Percentiles rank a stretch among this genome's conserved stretches.
Evolutionary conservation across 1,140 invertebrate species (phyloP).

Genomic region (Batillaria attramentaria): DNA sequence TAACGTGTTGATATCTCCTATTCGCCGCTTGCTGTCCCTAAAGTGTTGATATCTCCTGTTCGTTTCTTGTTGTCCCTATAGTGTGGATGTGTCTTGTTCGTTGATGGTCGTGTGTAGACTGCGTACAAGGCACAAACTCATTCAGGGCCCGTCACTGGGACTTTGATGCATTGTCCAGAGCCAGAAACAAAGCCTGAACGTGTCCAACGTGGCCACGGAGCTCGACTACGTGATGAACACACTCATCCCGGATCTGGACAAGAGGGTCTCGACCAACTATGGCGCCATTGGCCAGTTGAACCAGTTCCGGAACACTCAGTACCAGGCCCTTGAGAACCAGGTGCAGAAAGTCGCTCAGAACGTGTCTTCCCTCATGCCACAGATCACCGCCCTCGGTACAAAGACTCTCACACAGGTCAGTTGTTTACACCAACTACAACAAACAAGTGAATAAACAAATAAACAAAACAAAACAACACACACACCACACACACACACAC

Average conservation of each 20-base stretch:
- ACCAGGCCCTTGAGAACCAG: background rate
- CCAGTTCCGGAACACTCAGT: background rate
- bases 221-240: background rate
- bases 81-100: no score
- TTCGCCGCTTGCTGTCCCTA: no score
- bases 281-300: background rate
- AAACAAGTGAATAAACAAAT: no score
- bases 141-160: no score
- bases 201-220: conserved; percentile 4
- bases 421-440: no score
- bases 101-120: no score
- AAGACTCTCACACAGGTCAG: conserved; percentile 2
- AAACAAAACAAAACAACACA: no score
- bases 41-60: no score
- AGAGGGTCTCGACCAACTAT: background rate
- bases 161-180: background rate
- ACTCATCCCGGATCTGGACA: background rate
- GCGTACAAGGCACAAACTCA: no score
- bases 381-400: conserved; percentile 7
- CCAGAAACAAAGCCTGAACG: background rate
- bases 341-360: conserved; percentile 15
- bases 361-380: background rate
- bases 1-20: no score
- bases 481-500: no score
- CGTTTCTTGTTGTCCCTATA: no score